These are phyloP conservation scores for Leptura quadrifasciata DNA, from an alignment of 2,888 invertebrate genomes.

Conservation along the genomic window DNA sequence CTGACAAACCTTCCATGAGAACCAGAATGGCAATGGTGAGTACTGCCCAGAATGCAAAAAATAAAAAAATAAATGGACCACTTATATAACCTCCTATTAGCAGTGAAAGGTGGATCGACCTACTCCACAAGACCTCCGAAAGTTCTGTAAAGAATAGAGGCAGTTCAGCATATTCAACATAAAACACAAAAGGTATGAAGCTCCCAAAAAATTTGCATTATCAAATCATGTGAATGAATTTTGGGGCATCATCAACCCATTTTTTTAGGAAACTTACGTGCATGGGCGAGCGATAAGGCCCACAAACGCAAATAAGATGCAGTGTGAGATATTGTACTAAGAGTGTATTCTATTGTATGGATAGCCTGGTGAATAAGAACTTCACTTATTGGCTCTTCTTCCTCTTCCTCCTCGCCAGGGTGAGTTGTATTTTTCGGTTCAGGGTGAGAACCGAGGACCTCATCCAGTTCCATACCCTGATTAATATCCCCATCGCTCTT, in stretches of 20 bases:
- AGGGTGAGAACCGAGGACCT: constrained; percentile 68
- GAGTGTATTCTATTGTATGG: constrained; percentile 97
- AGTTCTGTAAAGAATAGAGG: constrained; percentile 61
- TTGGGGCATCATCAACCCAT: neutral
- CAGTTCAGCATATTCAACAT: neutral
- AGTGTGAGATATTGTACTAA: constrained; percentile 97
- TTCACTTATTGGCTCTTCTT: constrained; percentile 85
- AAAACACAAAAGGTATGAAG: neutral
- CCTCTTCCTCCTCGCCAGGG: constrained; percentile 73
- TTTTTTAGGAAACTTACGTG: constrained; percentile 80
- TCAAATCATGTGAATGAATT: too few relatives aligned
- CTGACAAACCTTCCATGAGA: constrained; percentile 93
- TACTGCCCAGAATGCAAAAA: constrained; percentile 86
- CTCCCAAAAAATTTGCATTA: too few relatives aligned
- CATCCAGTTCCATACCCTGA: constrained; percentile 80
- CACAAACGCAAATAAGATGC: constrained; percentile 97
- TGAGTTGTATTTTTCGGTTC: constrained; percentile 56
- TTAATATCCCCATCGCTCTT: constrained; percentile 79
- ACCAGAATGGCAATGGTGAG: constrained; percentile 90
- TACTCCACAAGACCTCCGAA: constrained; percentile 68
- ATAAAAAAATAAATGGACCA: constrained; percentile 77
- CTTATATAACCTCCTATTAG: constrained; percentile 70
- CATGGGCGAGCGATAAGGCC: constrained; percentile 97
- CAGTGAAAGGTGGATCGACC: constrained; percentile 61
- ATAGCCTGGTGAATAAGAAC: constrained; percentile 95